phyloP scores from a whole-genome alignment of 1,140 invertebrate genomes.

The Leptopilina boulardi region DNA sequence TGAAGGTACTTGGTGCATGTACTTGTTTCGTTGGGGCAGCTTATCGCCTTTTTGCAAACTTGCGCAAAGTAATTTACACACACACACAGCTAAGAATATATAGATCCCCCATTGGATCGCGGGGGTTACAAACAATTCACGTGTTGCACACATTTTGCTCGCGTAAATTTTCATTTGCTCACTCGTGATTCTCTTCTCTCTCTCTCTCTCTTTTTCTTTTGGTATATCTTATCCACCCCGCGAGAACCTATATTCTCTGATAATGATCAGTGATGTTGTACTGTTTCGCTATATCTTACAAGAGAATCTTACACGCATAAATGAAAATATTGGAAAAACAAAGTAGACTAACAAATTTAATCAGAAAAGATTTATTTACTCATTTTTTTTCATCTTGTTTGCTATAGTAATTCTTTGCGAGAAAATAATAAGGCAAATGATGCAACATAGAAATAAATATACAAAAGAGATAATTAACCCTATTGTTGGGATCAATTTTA shows the following conservation, averaged over 20 bases:
- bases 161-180: conserved; percentile 14
- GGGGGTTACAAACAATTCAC: too few species aligned
- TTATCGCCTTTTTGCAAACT: conserved; percentile 11
- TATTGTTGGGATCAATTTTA: not conserved
- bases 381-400: not conserved
- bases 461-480: not conserved
- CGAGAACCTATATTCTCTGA: not conserved
- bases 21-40: not conserved
- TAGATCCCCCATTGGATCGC: too few species aligned
- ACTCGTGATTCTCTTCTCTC: not conserved
- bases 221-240: not conserved
- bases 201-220: not conserved
- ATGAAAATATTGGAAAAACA: not conserved
- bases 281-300: not conserved
- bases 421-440: not conserved
- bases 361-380: not conserved
- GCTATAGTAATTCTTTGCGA: not conserved
- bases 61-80: conserved; percentile 33
- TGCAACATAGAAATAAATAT: not conserved
- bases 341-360: conserved; percentile 16
- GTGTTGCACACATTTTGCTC: conserved; percentile 28
- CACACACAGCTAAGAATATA: not conserved
- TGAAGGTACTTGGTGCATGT: not conserved
- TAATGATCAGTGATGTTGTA: conserved; percentile 13
- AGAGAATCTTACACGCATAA: not conserved